A percentile compares a stretch with the other conserved stretches of the same genome.
Conservation (phyloP, 2,888 invertebrate genomes). For the Chymomyza caudatula region DNA sequence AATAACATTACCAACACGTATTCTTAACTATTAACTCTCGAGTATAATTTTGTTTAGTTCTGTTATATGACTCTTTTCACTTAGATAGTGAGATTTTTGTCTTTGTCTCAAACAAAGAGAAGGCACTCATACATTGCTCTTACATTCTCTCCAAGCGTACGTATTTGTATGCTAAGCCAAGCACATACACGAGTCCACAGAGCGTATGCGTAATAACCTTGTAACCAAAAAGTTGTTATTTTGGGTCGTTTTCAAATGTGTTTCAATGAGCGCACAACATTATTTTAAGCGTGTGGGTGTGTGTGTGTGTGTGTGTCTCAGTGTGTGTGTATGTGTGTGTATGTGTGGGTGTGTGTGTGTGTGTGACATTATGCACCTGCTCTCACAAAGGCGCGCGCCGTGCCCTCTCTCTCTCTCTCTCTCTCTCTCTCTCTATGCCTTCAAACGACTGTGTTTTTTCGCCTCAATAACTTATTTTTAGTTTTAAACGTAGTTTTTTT, state of each 20-base stretch:
- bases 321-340: slow-evolving; percentile 14
- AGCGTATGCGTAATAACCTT: slow-evolving; percentile 71
- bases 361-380: slow-evolving; percentile 46
- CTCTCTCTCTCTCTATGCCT: background rate
- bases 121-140: slow-evolving; percentile 28
- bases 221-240: slow-evolving; percentile 72
- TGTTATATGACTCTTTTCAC: slow-evolving; percentile 34
- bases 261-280: slow-evolving; percentile 2
- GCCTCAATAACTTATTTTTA: slow-evolving; percentile 29
- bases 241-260: slow-evolving; percentile 44
- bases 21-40: too few relatives aligned
- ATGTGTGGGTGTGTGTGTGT: slow-evolving; percentile 36
- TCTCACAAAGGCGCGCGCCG: background rate
- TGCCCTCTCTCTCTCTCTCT: background rate
- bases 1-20: too few relatives aligned
- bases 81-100: slow-evolving; percentile 39
- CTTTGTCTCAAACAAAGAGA: slow-evolving; percentile 16
- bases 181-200: slow-evolving; percentile 23
- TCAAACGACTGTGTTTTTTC: slow-evolving; percentile 42
- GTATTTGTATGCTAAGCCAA: background rate
- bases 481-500: slow-evolving; percentile 2
- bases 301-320: slow-evolving; percentile 28
- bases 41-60: slow-evolving; percentile 11
- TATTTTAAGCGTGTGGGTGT: background rate
- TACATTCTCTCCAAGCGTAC: slow-evolving; percentile 16